Conservation (phyloP, 2,113 vertebrate genomes). For the Cervus canadensis region DNA sequence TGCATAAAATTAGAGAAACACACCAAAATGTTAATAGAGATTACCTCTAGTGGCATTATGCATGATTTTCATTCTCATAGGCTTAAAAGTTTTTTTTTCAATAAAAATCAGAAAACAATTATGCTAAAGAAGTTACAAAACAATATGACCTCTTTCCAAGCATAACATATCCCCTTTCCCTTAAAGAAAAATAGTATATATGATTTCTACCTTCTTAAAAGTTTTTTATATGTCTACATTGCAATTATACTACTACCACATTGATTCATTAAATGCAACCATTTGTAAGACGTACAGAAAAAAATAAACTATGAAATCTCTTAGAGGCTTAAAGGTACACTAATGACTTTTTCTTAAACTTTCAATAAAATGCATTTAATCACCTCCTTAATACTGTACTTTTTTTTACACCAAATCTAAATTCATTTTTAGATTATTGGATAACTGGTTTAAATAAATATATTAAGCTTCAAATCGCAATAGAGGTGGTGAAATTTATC, state of each 20-base stretch:
- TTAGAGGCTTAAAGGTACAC: background rate
- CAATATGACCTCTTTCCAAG: background rate
- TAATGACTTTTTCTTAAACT: background rate
- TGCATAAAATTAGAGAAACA: background rate
- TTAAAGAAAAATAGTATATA: background rate
- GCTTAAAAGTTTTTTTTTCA: background rate
- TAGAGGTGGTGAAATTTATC: background rate
- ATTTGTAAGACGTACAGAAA: background rate
- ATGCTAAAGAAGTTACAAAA: background rate
- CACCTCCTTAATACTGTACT: background rate
- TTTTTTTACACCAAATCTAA: background rate
- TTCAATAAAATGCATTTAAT: background rate
- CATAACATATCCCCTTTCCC: background rate
- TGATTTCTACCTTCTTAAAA: background rate
- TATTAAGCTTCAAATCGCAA: background rate
- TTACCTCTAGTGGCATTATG: background rate
- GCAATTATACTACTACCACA: background rate
- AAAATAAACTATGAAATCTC: background rate
- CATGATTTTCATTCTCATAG: background rate
- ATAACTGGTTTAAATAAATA: background rate
- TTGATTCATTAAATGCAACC: background rate
- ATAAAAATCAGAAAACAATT: background rate
- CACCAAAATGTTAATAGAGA: background rate
- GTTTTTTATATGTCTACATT: background rate
- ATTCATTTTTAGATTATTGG: background rate